These are phyloP conservation scores for Calidris pygmaea DNA, from an alignment of 2,113 vertebrate genomes.

Conservation along the genomic window DNA sequence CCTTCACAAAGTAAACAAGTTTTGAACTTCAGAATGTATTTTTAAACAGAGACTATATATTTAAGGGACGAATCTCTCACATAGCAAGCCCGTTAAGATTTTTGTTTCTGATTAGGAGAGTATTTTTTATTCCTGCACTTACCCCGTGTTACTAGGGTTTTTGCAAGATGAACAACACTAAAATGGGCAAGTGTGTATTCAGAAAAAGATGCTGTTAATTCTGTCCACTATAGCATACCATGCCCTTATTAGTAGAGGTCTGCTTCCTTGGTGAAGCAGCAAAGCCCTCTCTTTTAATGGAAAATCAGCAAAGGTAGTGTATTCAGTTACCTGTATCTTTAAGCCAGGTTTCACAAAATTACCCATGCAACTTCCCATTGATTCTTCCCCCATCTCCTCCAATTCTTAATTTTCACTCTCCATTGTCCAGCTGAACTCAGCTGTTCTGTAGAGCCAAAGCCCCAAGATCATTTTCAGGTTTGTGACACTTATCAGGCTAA, in stretches of 20 bases:
- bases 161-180: not conserved
- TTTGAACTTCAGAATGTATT: not conserved
- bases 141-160: not conserved
- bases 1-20: not conserved
- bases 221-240: not conserved
- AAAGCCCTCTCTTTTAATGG: not conserved
- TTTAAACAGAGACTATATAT: not conserved
- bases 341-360: not conserved
- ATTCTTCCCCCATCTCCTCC: not conserved
- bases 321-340: not conserved
- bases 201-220: not conserved
- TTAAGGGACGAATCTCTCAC: not conserved
- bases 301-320: not conserved
- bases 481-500: not conserved
- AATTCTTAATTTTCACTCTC: not conserved
- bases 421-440: not conserved
- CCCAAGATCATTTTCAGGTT: not conserved
- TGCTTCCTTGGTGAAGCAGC: not conserved
- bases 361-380: not conserved
- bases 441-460: not conserved
- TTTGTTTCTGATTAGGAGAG: not conserved
- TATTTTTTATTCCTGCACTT: not conserved
- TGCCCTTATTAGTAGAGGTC: not conserved
- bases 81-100: not conserved
- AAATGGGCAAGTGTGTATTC: not conserved